Percentiles rank a stretch among this genome's conserved stretches.
These are phyloP conservation scores for Urocitellus parryii DNA, from an alignment of 2,113 vertebrate species.

Conservation along the genomic window DNA sequence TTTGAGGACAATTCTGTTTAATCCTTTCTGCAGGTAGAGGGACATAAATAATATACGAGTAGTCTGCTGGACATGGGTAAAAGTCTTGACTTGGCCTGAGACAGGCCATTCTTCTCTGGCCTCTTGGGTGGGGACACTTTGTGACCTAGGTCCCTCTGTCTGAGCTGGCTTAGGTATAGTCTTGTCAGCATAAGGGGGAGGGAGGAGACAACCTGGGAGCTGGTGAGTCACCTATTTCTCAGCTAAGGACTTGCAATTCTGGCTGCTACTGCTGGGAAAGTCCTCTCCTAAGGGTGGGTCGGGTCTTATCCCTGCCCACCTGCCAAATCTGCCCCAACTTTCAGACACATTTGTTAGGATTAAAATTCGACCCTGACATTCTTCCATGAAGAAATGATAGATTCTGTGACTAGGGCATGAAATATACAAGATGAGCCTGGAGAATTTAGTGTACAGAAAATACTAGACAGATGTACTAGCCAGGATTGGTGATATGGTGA, in stretches of 20 bases:
- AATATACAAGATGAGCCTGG: not conserved
- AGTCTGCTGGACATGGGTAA: not conserved
- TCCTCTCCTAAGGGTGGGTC: constrained; percentile 30
- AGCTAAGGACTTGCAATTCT: constrained; percentile 68
- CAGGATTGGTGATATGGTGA: not conserved
- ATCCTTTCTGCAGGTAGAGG: constrained; percentile 37
- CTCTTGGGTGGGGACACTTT: constrained; percentile 67
- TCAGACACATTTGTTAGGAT: constrained; percentile 29
- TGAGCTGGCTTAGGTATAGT: constrained; percentile 77
- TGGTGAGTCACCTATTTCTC: constrained; percentile 78
- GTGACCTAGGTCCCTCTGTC: constrained; percentile 64
- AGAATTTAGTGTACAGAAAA: not conserved
- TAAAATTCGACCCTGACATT: constrained; percentile 38
- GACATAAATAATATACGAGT: not conserved
- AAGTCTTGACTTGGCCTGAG: constrained; percentile 2
- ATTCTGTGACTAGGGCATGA: not conserved
- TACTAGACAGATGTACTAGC: not conserved
- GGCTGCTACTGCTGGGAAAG: constrained; percentile 72
- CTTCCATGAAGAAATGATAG: constrained; percentile 6
- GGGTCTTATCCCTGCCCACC: constrained; percentile 28
- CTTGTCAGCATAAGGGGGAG: constrained; percentile 73
- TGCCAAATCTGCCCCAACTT: not conserved
- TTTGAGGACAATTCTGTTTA: constrained; percentile 52
- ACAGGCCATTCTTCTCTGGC: constrained; percentile 12
- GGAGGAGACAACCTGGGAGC: constrained; percentile 69